Conservation (phyloP, 2,888 invertebrate genomes). For the Halictus quadricinctus region DNA sequence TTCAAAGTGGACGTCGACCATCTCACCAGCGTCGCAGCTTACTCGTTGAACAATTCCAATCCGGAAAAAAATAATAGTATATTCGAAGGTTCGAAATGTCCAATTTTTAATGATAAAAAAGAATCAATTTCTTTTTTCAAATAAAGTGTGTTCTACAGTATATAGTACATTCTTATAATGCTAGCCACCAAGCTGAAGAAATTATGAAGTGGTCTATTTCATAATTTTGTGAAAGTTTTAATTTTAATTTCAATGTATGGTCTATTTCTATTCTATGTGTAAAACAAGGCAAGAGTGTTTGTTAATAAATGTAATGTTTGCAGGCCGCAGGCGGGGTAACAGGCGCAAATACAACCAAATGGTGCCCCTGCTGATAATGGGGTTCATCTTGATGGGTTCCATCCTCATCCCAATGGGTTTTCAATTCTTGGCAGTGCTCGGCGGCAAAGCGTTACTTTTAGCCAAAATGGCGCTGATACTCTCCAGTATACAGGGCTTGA, state of each 20-base stretch:
- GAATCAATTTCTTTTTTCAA: too few relatives aligned
- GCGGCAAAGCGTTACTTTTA: constrained; percentile 90
- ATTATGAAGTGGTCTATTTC: neutral
- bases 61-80: constrained; percentile 25
- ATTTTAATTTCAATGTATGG: too few relatives aligned
- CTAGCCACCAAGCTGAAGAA: too few relatives aligned
- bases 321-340: constrained; percentile 83
- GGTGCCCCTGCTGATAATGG: constrained; percentile 91
- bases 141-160: too few relatives aligned
- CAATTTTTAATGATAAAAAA: neutral
- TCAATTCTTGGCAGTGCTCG: constrained; percentile 91
- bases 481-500: constrained; percentile 91
- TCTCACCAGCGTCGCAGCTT: constrained; percentile 16
- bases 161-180: too few relatives aligned
- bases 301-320: constrained; percentile 69
- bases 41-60: constrained; percentile 21
- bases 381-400: constrained; percentile 89
- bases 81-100: constrained; percentile 42
- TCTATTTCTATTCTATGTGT: neutral
- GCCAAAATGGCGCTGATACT: constrained; percentile 92
- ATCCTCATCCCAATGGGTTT: constrained; percentile 92
- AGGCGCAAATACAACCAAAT: constrained; percentile 86
- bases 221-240: too few relatives aligned
- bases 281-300: neutral
- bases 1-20: constrained; percentile 85